Conservation (phyloP, 1,140 invertebrate genomes). For the Drosophila ercepeae region DNA sequence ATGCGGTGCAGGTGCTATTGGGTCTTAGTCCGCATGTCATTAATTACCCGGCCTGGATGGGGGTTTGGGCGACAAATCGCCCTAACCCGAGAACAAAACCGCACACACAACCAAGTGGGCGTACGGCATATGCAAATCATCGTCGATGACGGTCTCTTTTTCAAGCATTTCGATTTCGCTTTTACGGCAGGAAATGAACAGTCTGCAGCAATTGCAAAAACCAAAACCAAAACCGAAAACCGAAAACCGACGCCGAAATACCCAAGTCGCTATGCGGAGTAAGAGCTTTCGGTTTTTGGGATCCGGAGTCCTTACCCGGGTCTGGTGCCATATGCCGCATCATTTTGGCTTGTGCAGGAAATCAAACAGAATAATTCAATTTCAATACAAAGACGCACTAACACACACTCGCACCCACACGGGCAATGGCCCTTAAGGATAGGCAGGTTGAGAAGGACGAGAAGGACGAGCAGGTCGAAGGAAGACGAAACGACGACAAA, state of each 20-base stretch:
- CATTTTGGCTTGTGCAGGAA: constrained; percentile 76
- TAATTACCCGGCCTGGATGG: constrained; percentile 53
- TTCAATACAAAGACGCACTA: constrained; percentile 73
- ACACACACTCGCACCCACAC: constrained; percentile 26
- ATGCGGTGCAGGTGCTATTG: constrained; percentile 20
- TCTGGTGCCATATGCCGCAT: constrained; percentile 57
- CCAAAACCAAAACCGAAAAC: constrained; percentile 8
- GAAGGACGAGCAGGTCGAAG: not conserved
- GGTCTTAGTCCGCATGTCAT: constrained; percentile 54
- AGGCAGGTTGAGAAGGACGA: too few species aligned
- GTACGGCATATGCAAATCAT: constrained; percentile 70
- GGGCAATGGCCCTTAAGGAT: constrained; percentile 8
- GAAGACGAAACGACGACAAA: constrained; percentile 22
- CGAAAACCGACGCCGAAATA: constrained; percentile 17
- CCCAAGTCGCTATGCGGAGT: constrained; percentile 23
- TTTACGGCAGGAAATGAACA: constrained; percentile 59
- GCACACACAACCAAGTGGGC: constrained; percentile 16
- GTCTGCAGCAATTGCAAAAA: constrained; percentile 27
- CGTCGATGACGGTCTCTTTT: constrained; percentile 16
- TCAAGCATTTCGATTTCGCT: constrained; percentile 56
- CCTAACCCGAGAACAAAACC: constrained; percentile 41
- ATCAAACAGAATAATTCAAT: constrained; percentile 83
- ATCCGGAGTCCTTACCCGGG: not conserved
- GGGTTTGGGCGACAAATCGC: constrained; percentile 50
- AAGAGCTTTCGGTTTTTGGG: not conserved